Base-by-base conservation (phyloP, 2,888 invertebrate genomes). In the Lissonota sp. region DNA sequence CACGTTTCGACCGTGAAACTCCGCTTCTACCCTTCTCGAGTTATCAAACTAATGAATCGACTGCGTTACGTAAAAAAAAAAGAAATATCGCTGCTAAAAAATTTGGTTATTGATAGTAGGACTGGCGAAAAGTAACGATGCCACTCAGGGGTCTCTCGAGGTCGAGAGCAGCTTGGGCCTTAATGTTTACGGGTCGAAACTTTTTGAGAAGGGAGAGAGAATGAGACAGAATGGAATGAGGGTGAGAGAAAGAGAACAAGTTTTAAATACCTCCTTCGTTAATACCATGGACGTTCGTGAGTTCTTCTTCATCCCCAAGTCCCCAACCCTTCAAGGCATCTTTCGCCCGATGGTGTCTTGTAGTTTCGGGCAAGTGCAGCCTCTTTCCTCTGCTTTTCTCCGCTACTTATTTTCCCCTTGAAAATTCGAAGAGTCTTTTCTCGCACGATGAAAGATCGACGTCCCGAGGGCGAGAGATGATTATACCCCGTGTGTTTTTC, bases 111-210 rank as follows among this genome's bases (percentile, higher is more conserved):
- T 86, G 5, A 78, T 76, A 81, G 73, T 80, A 7, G 46, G 67
- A 71, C 66, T 67, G 62, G 74, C 42, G 44, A 70, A 83, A 85
- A 87, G 85, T 86, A 87, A 86, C 86, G 85, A 82, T 83, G 85
- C 85, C 88, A 89, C 89, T 89, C 88, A 88, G 84, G 81, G 55
- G 55, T 55, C 64, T 62, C 63, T 51, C 74, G 49, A 66, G 64
- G 58, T 26, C 8, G 26, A 37, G 44, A 5, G 46, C 82, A 82
- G 84, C 80, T 79, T 75, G 67, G 84, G 83, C 80, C 87, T 87
- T 89, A 89, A 88, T 88, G 88, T 90, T 88, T 88, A 89, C 86
- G 87, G 85, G 85, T 84, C 81, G 84, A 86, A 89, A 88, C 83
- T 89, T 90, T 80, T 83, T 78, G 78, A 78, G 71, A 62, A 39